These are phyloP conservation scores for Neotragus pygmaeus DNA, from an alignment of 2,113 vertebrate genomes.

Conservation along the genomic window DNA sequence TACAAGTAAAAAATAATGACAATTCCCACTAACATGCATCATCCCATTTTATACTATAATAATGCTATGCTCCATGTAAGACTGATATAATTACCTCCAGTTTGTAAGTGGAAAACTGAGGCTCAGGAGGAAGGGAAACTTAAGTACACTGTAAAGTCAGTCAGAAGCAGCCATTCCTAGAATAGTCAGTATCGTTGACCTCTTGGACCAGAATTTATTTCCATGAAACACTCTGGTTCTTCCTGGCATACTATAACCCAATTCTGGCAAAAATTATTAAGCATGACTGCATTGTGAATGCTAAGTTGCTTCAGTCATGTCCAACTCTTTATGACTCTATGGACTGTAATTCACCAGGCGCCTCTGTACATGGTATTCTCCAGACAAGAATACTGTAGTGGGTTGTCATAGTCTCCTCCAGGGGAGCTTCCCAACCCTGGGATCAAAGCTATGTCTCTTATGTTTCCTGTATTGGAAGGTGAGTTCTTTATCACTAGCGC, in stretches of 20 bases:
- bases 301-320: neutral
- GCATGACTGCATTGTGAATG: neutral
- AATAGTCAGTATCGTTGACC: neutral
- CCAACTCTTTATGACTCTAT: neutral
- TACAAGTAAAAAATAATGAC: neutral
- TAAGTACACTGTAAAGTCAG: neutral
- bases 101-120: neutral
- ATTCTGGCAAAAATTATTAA: neutral
- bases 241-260: neutral
- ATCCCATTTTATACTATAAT: neutral
- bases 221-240: neutral
- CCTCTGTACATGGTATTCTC: neutral
- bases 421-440: neutral
- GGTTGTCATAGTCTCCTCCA: neutral
- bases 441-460: neutral
- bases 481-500: neutral
- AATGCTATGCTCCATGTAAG: neutral
- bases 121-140: neutral
- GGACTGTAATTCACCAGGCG: neutral
- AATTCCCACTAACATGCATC: neutral
- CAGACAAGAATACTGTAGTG: neutral
- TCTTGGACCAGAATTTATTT: neutral
- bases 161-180: neutral
- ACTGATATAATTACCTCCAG: neutral
- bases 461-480: neutral